A percentile compares a stretch with the other conserved stretches of the same genome.
These are phyloP conservation scores for Rosalia funebris DNA, from an alignment of 2,888 invertebrate species.

Conservation along the genomic window DNA sequence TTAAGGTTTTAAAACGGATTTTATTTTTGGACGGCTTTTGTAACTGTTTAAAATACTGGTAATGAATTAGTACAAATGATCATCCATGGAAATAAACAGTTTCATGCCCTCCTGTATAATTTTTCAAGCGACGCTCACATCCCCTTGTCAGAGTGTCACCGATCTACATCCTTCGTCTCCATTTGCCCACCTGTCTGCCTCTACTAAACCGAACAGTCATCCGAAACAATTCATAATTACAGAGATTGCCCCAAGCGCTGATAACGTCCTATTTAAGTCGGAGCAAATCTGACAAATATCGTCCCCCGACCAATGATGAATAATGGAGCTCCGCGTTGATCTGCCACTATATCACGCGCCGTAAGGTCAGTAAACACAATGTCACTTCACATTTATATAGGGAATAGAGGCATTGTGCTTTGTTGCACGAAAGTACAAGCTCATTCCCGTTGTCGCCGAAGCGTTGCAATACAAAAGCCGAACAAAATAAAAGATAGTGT, in stretches of 20 bases:
- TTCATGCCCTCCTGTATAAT: no score
- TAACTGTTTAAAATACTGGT: no score
- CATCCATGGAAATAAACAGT: no score
- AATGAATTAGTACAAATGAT: no score
- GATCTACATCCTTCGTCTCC: no score
- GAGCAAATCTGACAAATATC: neutral
- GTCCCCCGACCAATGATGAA: conserved; percentile 11
- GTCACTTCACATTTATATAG: conserved; percentile 22
- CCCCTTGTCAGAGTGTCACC: no score
- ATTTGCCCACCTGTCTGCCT: no score
- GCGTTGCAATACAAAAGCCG: neutral
- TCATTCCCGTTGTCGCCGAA: conserved; percentile 13
- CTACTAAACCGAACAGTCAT: neutral
- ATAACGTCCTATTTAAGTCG: conserved; percentile 7
- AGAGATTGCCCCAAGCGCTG: neutral
- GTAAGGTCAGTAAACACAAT: conserved; percentile 21
- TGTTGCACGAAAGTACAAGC: conserved; percentile 8
- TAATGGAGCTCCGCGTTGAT: conserved; percentile 8
- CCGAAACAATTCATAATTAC: neutral
- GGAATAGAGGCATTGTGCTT: conserved; percentile 17
- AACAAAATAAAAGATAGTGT: conserved; percentile 5
- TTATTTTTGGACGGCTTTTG: no score
- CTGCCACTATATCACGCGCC: conserved; percentile 11
- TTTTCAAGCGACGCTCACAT: no score
- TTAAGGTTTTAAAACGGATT: no score